Evolutionary conservation across 2,888 invertebrate genomes (phyloP).

Genomic region (Hirtodrosophila histrioides): DNA sequence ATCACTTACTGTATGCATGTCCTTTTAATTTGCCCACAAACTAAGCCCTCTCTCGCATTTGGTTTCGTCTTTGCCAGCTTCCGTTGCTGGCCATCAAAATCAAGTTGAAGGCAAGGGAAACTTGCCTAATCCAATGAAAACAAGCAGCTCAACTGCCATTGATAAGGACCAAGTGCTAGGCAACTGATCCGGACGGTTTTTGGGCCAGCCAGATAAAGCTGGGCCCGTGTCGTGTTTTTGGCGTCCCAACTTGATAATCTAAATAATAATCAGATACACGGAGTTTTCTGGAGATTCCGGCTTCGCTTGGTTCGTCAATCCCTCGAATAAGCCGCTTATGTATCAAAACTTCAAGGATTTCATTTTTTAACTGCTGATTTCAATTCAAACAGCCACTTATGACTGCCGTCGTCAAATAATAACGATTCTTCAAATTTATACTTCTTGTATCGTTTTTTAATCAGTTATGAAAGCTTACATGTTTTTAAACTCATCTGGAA

Average conservation of each 20-base stretch:
- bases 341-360: too few species aligned
- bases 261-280: constrained; percentile 19
- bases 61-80: background rate
- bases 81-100: constrained; percentile 16
- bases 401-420: too few species aligned
- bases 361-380: too few species aligned
- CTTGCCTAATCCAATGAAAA: constrained; percentile 71
- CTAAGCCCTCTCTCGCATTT: constrained; percentile 46
- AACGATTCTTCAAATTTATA: too few species aligned
- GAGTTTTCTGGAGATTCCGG: background rate
- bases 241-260: constrained; percentile 19
- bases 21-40: constrained; percentile 61
- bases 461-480: too few species aligned
- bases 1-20: constrained; percentile 26
- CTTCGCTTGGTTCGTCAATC: background rate
- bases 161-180: constrained; percentile 54
- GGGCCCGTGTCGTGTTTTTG: background rate
- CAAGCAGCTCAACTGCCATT: constrained; percentile 69
- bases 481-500: too few species aligned
- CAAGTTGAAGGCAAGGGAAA: constrained; percentile 45
- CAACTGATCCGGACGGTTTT: constrained; percentile 40
- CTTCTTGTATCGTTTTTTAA: too few species aligned
- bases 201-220: background rate
- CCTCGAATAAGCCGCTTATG: too few species aligned
- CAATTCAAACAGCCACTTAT: too few species aligned